A percentile compares a stretch with the other conserved stretches of the same genome.
These are phyloP conservation scores for Drosophila leontia DNA, from an alignment of 1,140 invertebrate genomes.

Conservation along the genomic window DNA sequence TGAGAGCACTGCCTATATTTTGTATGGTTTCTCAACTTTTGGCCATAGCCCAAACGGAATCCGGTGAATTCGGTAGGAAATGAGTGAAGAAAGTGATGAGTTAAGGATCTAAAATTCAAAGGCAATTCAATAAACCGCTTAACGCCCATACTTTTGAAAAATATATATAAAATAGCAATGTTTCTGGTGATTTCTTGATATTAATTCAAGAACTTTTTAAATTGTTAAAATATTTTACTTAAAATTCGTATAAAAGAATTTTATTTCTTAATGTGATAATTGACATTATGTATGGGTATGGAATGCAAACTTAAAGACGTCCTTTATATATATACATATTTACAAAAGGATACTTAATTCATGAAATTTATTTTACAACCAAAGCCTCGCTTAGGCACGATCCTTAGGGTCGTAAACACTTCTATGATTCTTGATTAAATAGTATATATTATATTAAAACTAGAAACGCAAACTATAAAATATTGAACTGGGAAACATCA, in stretches of 20 bases:
- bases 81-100: background rate
- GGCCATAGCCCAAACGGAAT: slow-evolving; percentile 44
- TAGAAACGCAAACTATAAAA: background rate
- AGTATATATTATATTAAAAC: background rate
- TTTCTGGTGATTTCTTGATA: too few species aligned
- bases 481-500: background rate
- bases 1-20: slow-evolving; percentile 36
- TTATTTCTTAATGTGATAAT: too few species aligned
- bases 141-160: too few species aligned
- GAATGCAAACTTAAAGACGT: background rate
- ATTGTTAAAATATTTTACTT: too few species aligned
- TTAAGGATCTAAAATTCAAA: background rate
- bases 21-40: slow-evolving; percentile 34
- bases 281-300: too few species aligned
- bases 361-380: background rate
- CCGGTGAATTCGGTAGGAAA: slow-evolving; percentile 67
- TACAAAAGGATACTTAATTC: background rate
- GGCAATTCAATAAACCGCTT: background rate
- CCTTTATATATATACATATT: background rate
- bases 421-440: background rate
- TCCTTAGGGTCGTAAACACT: background rate
- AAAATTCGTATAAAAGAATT: too few species aligned
- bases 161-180: too few species aligned
- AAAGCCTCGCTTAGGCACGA: background rate
- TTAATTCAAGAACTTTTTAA: too few species aligned